Evolutionary conservation across 2,888 invertebrate species (phyloP), one percentile per base, ranked within the genome.

Genomic region (Lissocephala sabroskyi): DNA sequence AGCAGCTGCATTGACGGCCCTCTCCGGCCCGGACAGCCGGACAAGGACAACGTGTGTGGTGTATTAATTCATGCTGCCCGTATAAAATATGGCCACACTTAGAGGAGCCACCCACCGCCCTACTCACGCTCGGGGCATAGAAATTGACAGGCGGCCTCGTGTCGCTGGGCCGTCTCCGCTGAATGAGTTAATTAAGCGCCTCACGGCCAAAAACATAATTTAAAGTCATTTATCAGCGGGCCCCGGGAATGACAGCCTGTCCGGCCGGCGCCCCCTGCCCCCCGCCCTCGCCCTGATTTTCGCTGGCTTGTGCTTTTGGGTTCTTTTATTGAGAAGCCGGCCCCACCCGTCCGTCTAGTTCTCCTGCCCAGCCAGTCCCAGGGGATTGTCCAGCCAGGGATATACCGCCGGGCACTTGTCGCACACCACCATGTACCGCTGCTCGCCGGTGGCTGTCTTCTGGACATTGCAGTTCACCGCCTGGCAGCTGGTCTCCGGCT

Each of bases 311-410:
- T 47, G 9, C 55, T 45, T 59, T 52, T 60, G 58, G 56, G 52
- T 59, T 52, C 43, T 74, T 23, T 66, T 64, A 64, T 64, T 55
- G 46, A 18, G 28, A 37, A 19, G n/a, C n/a, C n/a, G n/a, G n/a
- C n/a, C n/a, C n/a, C n/a, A n/a, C n/a, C n/a, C 9, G 23, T 5
- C 37, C 10, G 17, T 6, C 47, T 23, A 23, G 23, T 1, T n/a
- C n/a, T n/a, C n/a, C n/a, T n/a, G 28, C 28, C 5, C 30, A 18
- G 36, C 10, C 29, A 32, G 14, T 18, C 88, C 88, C 14, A 86
- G 65, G 26, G 87, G 87, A 81, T 88, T 88, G 16, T 82, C 81
- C 13, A 88, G 48, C 88, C 88, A 88, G 16, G 88, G 88, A 76
- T 87, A 88, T 2, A 81, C 82, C 2, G 65, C 53, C 1, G 88